Evolutionary conservation across 1,140 invertebrate genomes (phyloP).

Genomic region (Aphelenchoides fujianensis): DNA sequence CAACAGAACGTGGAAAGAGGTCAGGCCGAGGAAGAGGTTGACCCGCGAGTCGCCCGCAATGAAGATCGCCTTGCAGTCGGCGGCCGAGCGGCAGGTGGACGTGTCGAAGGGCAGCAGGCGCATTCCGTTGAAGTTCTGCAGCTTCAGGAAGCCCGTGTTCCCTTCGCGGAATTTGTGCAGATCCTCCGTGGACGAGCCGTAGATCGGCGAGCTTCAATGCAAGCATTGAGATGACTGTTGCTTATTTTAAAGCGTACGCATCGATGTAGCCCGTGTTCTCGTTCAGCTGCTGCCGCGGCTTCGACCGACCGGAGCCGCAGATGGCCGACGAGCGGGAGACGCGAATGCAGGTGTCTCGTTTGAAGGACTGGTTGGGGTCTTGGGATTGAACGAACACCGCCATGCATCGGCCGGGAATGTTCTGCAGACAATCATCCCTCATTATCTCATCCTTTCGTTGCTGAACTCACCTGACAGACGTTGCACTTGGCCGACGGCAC

Average conservation of each 20-base stretch:
- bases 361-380: constrained; percentile 56
- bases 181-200: constrained; percentile 45
- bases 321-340: constrained; percentile 60
- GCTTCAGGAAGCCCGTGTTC: constrained; percentile 52
- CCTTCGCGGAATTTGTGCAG: constrained; percentile 59
- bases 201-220: constrained; percentile 54
- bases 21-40: constrained; percentile 58
- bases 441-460: background rate
- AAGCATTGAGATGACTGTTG: constrained; percentile 16
- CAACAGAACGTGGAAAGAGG: constrained; percentile 58
- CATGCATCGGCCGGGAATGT: constrained; percentile 60
- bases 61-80: constrained; percentile 54
- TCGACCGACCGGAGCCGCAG: constrained; percentile 58
- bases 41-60: constrained; percentile 59
- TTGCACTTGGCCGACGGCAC: constrained; percentile 62
- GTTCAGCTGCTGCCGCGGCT: constrained; percentile 59
- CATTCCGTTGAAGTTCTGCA: constrained; percentile 59
- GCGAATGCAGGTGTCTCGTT: constrained; percentile 53
- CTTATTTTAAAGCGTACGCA: constrained; percentile 24
- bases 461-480: constrained; percentile 42
- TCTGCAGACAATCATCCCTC: constrained; percentile 28
- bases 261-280: constrained; percentile 61
- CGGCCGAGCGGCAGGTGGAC: constrained; percentile 47
- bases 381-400: constrained; percentile 46
- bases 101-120: constrained; percentile 56